These are phyloP conservation scores for Paramormyrops hopkinsi DNA, from an alignment of 2,797 vertebrate species.

Conservation along the genomic window DNA sequence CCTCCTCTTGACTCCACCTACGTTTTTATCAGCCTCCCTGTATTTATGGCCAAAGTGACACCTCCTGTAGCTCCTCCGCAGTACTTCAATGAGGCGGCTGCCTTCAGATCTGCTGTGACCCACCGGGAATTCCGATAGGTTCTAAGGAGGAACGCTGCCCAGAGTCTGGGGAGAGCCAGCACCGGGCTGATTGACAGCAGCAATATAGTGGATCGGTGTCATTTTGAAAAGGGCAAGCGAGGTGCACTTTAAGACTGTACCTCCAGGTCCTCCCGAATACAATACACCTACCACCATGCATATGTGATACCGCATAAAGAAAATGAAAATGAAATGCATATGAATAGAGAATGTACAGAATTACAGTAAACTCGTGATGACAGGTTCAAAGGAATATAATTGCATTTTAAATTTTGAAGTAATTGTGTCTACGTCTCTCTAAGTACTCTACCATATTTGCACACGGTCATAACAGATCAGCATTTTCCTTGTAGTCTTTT, in stretches of 20 bases:
- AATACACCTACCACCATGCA: neutral
- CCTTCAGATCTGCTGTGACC: conserved; percentile 1
- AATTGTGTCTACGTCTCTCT: neutral
- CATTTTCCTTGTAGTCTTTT: neutral
- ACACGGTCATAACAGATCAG: neutral
- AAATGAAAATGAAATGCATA: neutral
- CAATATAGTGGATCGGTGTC: conserved; percentile 13
- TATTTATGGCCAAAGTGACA: neutral
- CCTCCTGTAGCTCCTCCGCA: neutral
- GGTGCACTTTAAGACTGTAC: neutral
- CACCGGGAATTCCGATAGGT: neutral
- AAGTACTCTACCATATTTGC: neutral
- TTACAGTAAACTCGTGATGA: neutral
- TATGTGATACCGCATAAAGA: neutral
- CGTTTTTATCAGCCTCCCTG: neutral
- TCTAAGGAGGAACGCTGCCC: neutral
- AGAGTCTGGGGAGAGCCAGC: neutral
- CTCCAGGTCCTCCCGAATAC: neutral
- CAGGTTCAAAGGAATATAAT: neutral
- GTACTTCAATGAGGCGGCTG: neutral
- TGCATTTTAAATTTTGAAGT: neutral
- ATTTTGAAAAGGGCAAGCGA: conserved; percentile 13
- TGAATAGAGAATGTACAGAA: neutral
- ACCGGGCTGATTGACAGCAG: neutral
- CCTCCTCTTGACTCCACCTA: neutral